Evolutionary conservation across 2,888 invertebrate species (phyloP).

Genomic region (Orthonychiurus folsomi): DNA sequence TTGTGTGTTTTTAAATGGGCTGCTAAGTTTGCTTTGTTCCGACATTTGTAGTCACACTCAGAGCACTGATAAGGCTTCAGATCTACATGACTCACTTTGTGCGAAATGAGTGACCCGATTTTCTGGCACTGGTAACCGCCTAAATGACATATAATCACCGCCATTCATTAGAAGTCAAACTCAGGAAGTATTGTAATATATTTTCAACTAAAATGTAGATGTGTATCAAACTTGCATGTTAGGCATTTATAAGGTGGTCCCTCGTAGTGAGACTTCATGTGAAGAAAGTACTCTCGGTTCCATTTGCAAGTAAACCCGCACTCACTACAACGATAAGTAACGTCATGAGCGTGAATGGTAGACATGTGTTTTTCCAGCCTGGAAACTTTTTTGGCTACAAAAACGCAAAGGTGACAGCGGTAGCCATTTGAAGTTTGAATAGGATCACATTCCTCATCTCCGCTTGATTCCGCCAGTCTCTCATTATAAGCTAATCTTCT

Average conservation of each 20-base stretch:
- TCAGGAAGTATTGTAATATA: neutral
- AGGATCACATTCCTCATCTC: slow-evolving; percentile 39
- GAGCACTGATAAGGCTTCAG: slow-evolving; percentile 49
- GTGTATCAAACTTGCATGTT: slow-evolving; percentile 48
- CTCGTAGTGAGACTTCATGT: slow-evolving; percentile 53
- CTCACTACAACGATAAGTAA: slow-evolving; percentile 53
- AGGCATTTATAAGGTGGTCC: slow-evolving; percentile 59
- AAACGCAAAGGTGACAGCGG: slow-evolving; percentile 50
- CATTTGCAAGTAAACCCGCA: slow-evolving; percentile 57
- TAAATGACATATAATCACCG: too few species aligned
- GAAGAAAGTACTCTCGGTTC: slow-evolving; percentile 54
- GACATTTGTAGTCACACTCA: slow-evolving; percentile 53
- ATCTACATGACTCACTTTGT: slow-evolving; percentile 52
- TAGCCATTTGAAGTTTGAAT: slow-evolving; percentile 34
- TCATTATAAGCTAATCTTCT: slow-evolving; percentile 27
- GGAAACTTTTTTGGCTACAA: slow-evolving; percentile 48
- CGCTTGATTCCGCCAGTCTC: slow-evolving; percentile 33
- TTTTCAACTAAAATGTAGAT: neutral
- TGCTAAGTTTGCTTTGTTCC: slow-evolving; percentile 52
- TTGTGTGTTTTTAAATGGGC: slow-evolving; percentile 48
- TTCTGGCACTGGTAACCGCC: slow-evolving; percentile 46
- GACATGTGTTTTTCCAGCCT: slow-evolving; percentile 52
- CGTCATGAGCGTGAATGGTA: slow-evolving; percentile 51
- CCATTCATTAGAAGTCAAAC: neutral
- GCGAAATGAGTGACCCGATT: slow-evolving; percentile 53